Evolutionary conservation across 1,140 invertebrate genomes (phyloP), one percentile per base, ranked within the genome.

Genomic region (Subanguina moxae): DNA sequence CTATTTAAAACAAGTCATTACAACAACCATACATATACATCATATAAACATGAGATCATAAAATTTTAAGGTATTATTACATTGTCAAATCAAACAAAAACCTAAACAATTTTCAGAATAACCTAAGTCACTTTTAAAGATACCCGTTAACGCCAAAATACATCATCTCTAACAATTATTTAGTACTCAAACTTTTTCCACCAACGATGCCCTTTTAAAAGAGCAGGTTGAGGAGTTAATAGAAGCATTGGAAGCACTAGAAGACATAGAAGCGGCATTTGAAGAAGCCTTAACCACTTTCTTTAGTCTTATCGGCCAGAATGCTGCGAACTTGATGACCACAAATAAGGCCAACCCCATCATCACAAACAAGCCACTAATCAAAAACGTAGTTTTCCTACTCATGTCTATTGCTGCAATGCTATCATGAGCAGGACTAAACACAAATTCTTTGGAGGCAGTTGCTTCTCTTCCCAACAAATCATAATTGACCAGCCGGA

Each of bases 381-480:
- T 21, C 13, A 30, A 25, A 61, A 3, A n/a, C 5, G 58, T 61
- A n/a, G n/a, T 61, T 30, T 21, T 30, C 27, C 28, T 21, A 13
- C 58, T 32, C 58, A 52, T 5, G 8, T 32, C 28, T 61, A 61
- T 8, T 7, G 58, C 19, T 32, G 38, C n/a, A 21, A 61, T 13
- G 28, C 28, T n/a, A 8, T 30, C n/a, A 21, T 25, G 27, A 30
- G 17, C 3, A 3, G 65, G n/a, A 9, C 42, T 58, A 43, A 71
- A 70, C 21, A 32, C 46, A 48, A 70, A 70, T 32, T 30, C 27
- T 42, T 28, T 45, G 8, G 52, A 28, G 19, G 67, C n/a, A 7
- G 32, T 66, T 25, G 68, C 65, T 23, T 70, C 68, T 19, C 63
- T 42, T 5, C 68, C 68, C 19, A 70, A 57, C 25, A 70, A 27